These are phyloP conservation scores for Cyanocitta stelleri DNA, from an alignment of 2,113 vertebrate genomes.

Conservation along the genomic window DNA sequence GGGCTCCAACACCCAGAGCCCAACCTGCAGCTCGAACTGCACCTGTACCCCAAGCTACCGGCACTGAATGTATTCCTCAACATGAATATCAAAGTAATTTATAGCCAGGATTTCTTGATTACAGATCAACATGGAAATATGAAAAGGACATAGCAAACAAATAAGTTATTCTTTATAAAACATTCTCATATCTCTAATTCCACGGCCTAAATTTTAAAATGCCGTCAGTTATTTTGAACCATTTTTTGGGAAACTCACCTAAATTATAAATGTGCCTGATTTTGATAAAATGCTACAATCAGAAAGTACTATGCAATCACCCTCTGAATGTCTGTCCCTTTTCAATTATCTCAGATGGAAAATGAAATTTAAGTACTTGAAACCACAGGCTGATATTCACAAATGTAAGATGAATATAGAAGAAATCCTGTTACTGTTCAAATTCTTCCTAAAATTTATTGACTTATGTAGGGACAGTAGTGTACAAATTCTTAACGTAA, in stretches of 20 bases:
- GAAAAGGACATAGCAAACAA: neutral
- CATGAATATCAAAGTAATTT: neutral
- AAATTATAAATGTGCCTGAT: neutral
- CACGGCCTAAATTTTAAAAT: neutral
- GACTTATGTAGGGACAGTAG: neutral
- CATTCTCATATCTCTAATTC: neutral
- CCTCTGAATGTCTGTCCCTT: neutral
- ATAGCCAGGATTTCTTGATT: neutral
- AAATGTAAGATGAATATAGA: neutral
- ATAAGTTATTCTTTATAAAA: neutral
- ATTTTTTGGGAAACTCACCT: neutral
- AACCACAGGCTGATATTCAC: neutral
- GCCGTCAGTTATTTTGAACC: neutral
- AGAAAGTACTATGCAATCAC: neutral
- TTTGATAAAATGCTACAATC: neutral
- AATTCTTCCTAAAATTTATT: neutral
- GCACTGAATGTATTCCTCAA: neutral
- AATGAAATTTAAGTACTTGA: neutral
- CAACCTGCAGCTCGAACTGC: rapidly evolving
- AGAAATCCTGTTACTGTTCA: neutral
- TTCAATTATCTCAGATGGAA: neutral
- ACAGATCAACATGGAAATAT: neutral
- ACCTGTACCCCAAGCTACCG: rapidly evolving
- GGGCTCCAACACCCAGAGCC: neutral
- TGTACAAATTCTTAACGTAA: neutral